phyloP scores from a whole-genome alignment of 1,140 invertebrate genomes.

The Sycophila sp. region DNA sequence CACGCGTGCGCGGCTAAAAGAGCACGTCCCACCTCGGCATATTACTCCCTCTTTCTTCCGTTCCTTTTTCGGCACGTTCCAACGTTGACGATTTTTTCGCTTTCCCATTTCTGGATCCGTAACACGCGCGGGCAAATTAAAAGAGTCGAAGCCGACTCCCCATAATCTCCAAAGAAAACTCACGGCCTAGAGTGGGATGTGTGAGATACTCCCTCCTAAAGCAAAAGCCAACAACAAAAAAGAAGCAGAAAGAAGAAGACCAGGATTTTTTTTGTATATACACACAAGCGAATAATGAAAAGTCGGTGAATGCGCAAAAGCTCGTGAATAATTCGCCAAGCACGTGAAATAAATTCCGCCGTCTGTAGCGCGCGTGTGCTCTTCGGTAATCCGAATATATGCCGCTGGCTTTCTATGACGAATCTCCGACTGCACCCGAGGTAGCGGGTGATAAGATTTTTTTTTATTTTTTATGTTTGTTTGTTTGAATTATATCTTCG shows the following conservation, averaged over 20 bases:
- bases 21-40: too few relatives aligned
- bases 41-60: neutral
- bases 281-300: neutral
- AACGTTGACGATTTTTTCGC: conserved; percentile 7
- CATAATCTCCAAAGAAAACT: neutral
- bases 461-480: too few relatives aligned
- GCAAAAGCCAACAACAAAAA: too few relatives aligned
- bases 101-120: neutral
- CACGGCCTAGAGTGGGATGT: too few relatives aligned
- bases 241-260: neutral
- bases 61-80: neutral
- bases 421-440: too few relatives aligned
- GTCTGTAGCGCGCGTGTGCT: too few relatives aligned
- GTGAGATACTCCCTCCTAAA: too few relatives aligned
- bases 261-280: neutral
- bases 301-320: neutral
- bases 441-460: too few relatives aligned
- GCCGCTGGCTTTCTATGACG: too few relatives aligned
- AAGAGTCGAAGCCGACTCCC: neutral
- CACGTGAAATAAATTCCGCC: neutral
- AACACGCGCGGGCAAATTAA: neutral
- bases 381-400: too few relatives aligned
- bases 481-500: too few relatives aligned
- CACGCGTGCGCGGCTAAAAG: neutral
- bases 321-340: neutral